Conservation (phyloP, 2,797 vertebrate species). For the Lagocephalus sceleratus region DNA sequence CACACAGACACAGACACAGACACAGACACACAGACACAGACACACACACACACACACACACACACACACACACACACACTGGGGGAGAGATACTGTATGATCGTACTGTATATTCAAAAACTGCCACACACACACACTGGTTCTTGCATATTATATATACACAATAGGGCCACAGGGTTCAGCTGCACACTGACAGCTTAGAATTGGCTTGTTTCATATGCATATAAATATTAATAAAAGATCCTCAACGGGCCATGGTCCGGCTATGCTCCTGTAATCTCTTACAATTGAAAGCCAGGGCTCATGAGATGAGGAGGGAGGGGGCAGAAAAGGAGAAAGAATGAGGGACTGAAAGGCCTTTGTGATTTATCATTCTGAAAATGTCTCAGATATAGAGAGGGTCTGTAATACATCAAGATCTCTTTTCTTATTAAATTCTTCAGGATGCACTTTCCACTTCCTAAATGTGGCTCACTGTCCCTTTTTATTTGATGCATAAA, state of each 20-base stretch:
- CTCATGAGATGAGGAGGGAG: constrained; percentile 66
- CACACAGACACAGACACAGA: constrained; percentile 16
- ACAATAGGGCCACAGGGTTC: constrained; percentile 51
- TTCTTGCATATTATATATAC: constrained; percentile 24
- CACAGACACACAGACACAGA: constrained; percentile 9
- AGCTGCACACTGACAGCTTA: constrained; percentile 63
- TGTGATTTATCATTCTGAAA: constrained; percentile 82
- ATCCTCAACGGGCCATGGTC: constrained; percentile 68
- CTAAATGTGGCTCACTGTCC: constrained; percentile 75
- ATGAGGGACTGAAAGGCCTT: constrained; percentile 66
- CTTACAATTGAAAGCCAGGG: constrained; percentile 78
- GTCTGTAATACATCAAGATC: constrained; percentile 83
- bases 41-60: constrained; percentile 6
- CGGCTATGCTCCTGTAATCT: constrained; percentile 79
- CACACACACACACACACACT: constrained; percentile 17
- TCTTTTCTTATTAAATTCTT: constrained; percentile 84
- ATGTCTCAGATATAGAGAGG: constrained; percentile 80
- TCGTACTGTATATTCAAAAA: constrained; percentile 21
- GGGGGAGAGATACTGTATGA: constrained; percentile 5
- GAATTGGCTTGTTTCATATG: constrained; percentile 76
- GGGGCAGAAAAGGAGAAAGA: constrained; percentile 45
- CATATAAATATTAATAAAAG: constrained; percentile 84
- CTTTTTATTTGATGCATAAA: constrained; percentile 80
- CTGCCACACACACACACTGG: constrained; percentile 22
- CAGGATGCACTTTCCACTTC: constrained; percentile 79